phyloP scores from a whole-genome alignment of 2,113 vertebrate species.

The Chaetodon trifascialis region DNA sequence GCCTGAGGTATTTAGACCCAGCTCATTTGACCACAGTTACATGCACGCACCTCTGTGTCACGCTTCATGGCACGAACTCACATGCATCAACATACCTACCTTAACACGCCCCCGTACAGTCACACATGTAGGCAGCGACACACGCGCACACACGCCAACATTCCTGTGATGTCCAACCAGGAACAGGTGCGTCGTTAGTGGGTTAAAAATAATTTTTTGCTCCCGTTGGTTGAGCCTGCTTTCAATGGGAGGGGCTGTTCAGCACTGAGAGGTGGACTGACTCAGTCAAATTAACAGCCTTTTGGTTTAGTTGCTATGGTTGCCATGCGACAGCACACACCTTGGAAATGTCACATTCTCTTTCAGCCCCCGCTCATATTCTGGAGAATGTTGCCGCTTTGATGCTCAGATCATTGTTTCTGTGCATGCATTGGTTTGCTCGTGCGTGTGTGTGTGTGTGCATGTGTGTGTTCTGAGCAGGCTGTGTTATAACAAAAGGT shows the following conservation, averaged over 20 bases:
- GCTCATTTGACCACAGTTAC: slow-evolving; percentile 27
- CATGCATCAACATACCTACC: not conserved
- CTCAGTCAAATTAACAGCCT: slow-evolving; percentile 66
- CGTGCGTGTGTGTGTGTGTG: slow-evolving; percentile 9
- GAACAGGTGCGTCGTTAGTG: slow-evolving; percentile 58
- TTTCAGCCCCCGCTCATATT: slow-evolving; percentile 44
- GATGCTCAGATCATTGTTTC: slow-evolving; percentile 61
- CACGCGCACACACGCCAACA: not conserved
- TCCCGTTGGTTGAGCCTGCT: slow-evolving; percentile 19
- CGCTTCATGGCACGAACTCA: not conserved
- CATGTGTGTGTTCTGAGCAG: slow-evolving; percentile 16
- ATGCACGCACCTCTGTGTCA: not conserved
- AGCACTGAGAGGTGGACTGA: slow-evolving; percentile 47
- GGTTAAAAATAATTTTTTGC: slow-evolving; percentile 60
- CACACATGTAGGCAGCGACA: not conserved
- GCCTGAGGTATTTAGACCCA: not conserved
- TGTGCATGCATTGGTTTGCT: not conserved
- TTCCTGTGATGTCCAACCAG: slow-evolving; percentile 41
- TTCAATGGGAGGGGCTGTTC: slow-evolving; percentile 39
- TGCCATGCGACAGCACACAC: slow-evolving; percentile 75
- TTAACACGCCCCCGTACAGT: not conserved
- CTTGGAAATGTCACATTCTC: slow-evolving; percentile 75
- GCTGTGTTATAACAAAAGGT: slow-evolving; percentile 45
- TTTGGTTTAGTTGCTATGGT: slow-evolving; percentile 70
- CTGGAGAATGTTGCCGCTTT: slow-evolving; percentile 45